These are phyloP conservation scores for Microcebus ravelobensis DNA, from an alignment of 2,113 vertebrate species.

Conservation along the genomic window DNA sequence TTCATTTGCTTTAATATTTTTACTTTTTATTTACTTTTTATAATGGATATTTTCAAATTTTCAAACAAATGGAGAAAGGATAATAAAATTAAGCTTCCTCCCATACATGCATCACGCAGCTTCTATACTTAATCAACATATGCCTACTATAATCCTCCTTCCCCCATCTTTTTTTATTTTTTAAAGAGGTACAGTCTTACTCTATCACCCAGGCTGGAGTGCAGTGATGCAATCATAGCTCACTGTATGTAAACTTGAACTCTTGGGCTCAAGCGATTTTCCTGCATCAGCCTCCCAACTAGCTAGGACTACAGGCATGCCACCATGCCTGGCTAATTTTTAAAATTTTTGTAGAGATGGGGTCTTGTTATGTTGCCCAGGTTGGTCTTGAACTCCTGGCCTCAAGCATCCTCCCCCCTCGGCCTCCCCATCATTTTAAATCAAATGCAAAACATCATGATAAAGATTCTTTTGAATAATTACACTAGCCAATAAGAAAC, in stretches of 20 bases:
- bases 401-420: no score
- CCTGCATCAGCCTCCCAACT: no score
- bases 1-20: not conserved
- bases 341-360: no score
- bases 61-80: not conserved
- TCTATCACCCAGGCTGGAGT: no score
- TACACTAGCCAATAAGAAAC: not conserved
- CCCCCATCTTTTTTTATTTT: not conserved
- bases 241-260: no score
- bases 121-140: not conserved
- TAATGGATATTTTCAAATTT: constrained; percentile 29
- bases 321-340: no score
- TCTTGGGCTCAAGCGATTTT: no score
- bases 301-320: no score
- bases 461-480: not conserved
- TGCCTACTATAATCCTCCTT: not conserved
- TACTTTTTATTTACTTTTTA: not conserved
- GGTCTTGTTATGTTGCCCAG: no score
- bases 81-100: not conserved
- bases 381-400: no score
- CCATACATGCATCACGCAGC: not conserved
- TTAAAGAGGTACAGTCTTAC: no score
- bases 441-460: not conserved
- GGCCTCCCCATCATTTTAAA: not conserved
- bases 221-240: no score